Conservation (phyloP, 2,797 vertebrate species). For the Lepilemur septentrionalis region DNA sequence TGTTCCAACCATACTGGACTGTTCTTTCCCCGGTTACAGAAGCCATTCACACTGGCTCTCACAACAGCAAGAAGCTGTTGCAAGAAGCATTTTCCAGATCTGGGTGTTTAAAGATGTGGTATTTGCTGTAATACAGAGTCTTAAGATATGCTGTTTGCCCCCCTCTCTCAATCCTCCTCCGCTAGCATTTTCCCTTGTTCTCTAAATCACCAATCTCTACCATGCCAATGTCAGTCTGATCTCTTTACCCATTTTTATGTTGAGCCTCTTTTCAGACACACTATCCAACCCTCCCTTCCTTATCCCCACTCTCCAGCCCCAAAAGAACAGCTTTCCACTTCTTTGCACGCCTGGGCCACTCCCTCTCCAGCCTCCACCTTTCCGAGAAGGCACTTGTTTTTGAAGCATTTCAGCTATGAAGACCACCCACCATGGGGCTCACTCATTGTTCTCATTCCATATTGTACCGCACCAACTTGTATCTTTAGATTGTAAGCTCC, state of each 20-base stretch:
- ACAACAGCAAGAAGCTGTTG: constrained; percentile 10
- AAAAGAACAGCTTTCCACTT: constrained; percentile 28
- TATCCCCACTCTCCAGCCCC: background rate
- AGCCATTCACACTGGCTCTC: background rate
- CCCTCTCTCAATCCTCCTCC: background rate
- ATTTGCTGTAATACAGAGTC: constrained; percentile 37
- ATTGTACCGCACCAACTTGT: constrained; percentile 46
- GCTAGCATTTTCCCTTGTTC: constrained; percentile 37
- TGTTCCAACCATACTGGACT: background rate
- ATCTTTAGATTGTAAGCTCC: constrained; percentile 64
- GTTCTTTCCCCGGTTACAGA: constrained; percentile 19
- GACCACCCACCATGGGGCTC: constrained; percentile 71
- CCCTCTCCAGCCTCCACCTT: constrained; percentile 35
- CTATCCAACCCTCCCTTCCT: constrained; percentile 1
- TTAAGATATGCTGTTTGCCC: background rate
- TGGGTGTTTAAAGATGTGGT: constrained; percentile 34
- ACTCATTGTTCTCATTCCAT: constrained; percentile 64
- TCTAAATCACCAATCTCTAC: constrained; percentile 50
- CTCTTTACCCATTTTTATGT: constrained; percentile 46
- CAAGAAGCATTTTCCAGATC: constrained; percentile 45
- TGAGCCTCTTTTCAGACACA: constrained; percentile 54
- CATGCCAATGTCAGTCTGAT: constrained; percentile 49
- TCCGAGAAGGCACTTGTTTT: constrained; percentile 56
- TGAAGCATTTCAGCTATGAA: constrained; percentile 68
- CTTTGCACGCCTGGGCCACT: constrained; percentile 43